Base-by-base conservation (phyloP, 1,140 invertebrate species). In the Ostrea denselamellosa region DNA sequence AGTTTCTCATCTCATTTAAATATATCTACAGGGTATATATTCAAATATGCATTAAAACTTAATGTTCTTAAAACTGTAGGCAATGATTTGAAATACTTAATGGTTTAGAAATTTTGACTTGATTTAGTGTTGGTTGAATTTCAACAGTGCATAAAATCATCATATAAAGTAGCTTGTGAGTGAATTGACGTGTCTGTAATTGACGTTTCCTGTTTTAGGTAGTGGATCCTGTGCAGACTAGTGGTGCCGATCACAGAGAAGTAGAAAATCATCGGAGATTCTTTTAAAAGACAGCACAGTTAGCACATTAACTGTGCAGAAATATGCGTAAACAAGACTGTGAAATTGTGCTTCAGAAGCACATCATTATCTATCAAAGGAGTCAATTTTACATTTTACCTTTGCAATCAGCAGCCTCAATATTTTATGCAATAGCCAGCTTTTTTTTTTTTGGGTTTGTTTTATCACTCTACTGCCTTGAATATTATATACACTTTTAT, bases 81-180 rank as follows among this genome's bases (percentile, higher is more conserved):
- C n/a, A 62, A 62, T 62, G 56, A 62, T 62, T 19, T 62, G 56
- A 62, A 77, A 77, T 12, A 34, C 3, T 77, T 10, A 77, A 77
- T 28, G 68, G 25, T 77, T 77, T 77, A 12, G 68, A 77, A 77
- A 77, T 34, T 25, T 77, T 14, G 68, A 4, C 22, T 14, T 77
- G 25, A 77, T 28, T 77, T 77, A 77, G 68, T 14, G 28, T 9
- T 14, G 68, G 8, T 77, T 77, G 28, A 77, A 77, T 77, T 28
- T 77, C 12, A 28, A 44, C 68, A 77, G 68, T 44, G 68, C 68
- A 77, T 77, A 28, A 77, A 77, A 77, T 77, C 68, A 14, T 34
- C 68, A 77, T 25, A 25, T 28, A 71, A 28, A 71, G 28, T 71
- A 71, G 68, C 10, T 34, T 14, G 25, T 12, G 68, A 19, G 19